Base-by-base conservation (phyloP, 2,113 vertebrate genomes). In the Leiothrix lutea region DNA sequence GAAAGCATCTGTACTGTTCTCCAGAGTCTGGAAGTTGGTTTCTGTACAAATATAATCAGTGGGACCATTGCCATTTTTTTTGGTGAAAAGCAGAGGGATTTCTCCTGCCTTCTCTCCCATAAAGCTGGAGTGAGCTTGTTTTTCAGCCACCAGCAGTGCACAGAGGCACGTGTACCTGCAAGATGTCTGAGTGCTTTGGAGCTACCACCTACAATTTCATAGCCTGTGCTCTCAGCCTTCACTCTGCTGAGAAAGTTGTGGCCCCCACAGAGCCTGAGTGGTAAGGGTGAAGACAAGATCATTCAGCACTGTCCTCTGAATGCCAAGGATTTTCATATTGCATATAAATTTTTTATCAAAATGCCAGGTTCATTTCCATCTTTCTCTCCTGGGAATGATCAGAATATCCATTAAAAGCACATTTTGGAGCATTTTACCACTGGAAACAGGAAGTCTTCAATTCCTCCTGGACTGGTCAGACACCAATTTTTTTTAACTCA, bases 81-180 rank as follows among this genome's bases (percentile, higher is more conserved):
- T n/a, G n/a, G 1, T 40, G 44, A n/a, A 67, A 75, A 45, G 44
- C 57, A 72, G 45, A 58, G 28, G 31, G 11, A 53, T 65, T 86
- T 83, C 28, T 92, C 20, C 45, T 61, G 21, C 31, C 14, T 53
- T 80, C 14, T 72, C n/a, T 86, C 19, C 31, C 6, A 4, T 35
- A 36, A 69, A 72, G 53, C 18, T 77, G 40, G n/a, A 61, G 12
- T 7, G 29, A 79, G 12, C 15, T 58, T 72, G n/a, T 60, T 86
- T 77, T 80, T 45, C 93, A 45, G 36, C 42, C 65, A 44, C 22
- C 71, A 86, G 44, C 71, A 65, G 28, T 14, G 31, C 40, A 36
- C 2, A 0, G 0, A 80, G 29, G 33, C 38, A 61, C 2, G 22
- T 0, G 0, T 18, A 51, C 17, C 38, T 82, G 28, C 40, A 44